Base-by-base conservation (phyloP, 2,113 vertebrate species). In the Passer domesticus region DNA sequence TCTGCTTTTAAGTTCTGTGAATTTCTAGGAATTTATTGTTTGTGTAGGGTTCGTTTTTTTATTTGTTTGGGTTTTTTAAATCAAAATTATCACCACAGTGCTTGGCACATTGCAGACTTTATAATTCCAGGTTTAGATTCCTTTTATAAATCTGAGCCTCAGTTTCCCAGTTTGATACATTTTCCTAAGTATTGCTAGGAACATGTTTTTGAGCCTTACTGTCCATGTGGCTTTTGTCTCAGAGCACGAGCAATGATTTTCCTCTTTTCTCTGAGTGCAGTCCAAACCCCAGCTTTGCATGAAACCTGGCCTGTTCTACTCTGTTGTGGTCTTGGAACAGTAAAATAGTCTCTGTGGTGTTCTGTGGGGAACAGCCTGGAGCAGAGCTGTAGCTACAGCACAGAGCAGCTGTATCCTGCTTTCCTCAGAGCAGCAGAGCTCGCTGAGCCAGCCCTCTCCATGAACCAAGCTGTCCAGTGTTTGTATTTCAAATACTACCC, bases 401-500 rank as follows among this genome's bases (percentile, higher is more conserved):
- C 53, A 66, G 82, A 80, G 75, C 75, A 60, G 58, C 58, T 62
- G 20, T 69, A 17, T 55, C 55, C 87, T 75, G 74, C n/a, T 76
- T 68, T 55, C 28, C 37, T 87, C 15, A 11, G 30, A 82, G 90
- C 67, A 76, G 41, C 50, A 56, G 46, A 49, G 55, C 55, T 46
- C 35, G 79, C 83, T 50, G 44, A 90, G 78, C 69, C 82, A 92
- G 58, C 59, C 41, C 55, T 69, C 58, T 68, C 41, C 35, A 8
- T 46, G 55, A 86, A 88, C 83, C 85, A 88, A 73, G 77, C 44
- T 91, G 59, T 49, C 25, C 15, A 4, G 24, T 84, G 66, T 94
- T 93, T 80, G 43, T 70, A 35, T 78, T 93, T 93, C 86, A 80
- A 18, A 59, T 94, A 49, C 46, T 93, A 58, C 59, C 37, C 67